Conservation (phyloP, 2,888 invertebrate genomes). For the Cosmopolites sordidus region DNA sequence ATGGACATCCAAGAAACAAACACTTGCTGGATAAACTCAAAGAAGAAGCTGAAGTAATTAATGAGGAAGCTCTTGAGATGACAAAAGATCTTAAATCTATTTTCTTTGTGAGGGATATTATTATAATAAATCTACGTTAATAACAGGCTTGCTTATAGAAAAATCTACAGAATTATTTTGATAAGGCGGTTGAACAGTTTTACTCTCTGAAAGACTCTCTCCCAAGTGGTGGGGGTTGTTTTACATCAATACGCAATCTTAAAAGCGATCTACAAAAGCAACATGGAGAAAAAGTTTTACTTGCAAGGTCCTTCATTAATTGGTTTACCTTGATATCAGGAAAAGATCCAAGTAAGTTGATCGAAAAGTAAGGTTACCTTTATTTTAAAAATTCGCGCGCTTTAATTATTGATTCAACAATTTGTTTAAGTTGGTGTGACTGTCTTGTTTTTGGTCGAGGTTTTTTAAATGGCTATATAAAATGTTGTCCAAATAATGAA, state of each 20-base stretch:
- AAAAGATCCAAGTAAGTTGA: no score
- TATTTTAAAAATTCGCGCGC: no score
- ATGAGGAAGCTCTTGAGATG: conserved; percentile 11
- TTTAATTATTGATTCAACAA: no score
- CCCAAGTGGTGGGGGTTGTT: background rate
- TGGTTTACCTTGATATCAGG: no score
- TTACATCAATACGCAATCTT: no score
- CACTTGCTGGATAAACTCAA: conserved; percentile 34
- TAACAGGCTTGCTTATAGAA: background rate
- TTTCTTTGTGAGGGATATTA: background rate
- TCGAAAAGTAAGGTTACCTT: no score
- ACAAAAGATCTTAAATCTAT: conserved; percentile 1
- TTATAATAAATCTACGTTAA: no score
- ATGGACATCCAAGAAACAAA: conserved; percentile 39
- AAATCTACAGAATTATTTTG: background rate
- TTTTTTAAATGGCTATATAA: no score
- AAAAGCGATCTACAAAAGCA: background rate
- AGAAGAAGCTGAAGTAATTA: conserved; percentile 18
- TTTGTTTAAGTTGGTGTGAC: no score
- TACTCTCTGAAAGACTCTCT: conserved; percentile 4
- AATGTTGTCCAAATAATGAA: no score
- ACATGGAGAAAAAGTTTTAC: conserved; percentile 3
- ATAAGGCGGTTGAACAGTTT: background rate
- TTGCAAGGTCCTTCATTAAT: no score
- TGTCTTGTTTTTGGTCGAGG: no score